A percentile compares a stretch with the other conserved stretches of the same genome.
These are phyloP conservation scores for Cuniculus paca DNA, from an alignment of 2,797 vertebrate species.

Conservation along the genomic window DNA sequence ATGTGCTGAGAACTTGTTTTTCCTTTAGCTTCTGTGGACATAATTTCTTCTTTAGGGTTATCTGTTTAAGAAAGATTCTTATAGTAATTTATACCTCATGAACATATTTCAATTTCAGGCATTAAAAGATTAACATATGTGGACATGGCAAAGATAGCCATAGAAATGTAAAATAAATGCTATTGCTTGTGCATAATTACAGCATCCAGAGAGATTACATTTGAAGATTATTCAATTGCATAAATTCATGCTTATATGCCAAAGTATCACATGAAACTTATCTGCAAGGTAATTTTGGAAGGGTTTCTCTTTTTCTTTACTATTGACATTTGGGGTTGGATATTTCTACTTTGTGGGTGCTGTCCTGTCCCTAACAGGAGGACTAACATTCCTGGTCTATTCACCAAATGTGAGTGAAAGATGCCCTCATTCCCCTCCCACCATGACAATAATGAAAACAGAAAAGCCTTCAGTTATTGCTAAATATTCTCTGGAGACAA, in stretches of 20 bases:
- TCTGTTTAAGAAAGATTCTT: constrained; percentile 17
- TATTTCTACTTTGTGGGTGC: no score
- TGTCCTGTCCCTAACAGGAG: neutral
- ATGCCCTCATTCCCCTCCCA: neutral
- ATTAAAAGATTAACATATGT: neutral
- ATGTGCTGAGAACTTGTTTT: neutral
- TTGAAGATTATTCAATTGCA: neutral
- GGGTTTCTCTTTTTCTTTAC: neutral
- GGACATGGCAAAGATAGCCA: neutral
- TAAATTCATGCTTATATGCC: neutral
- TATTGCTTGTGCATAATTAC: neutral
- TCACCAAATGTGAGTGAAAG: neutral
- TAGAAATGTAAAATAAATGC: neutral
- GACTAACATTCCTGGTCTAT: neutral
- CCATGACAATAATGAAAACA: neutral
- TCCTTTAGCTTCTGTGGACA: neutral
- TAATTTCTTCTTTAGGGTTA: constrained; percentile 38
- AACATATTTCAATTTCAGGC: constrained; percentile 51
- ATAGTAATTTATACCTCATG: constrained; percentile 44
- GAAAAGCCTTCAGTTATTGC: neutral
- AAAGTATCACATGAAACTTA: rapidly evolving
- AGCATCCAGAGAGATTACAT: neutral
- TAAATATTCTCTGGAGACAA: neutral
- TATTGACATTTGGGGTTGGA: neutral
- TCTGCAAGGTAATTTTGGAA: neutral